A percentile compares a stretch with the other conserved stretches of the same genome.
Evolutionary conservation across 2,797 vertebrate genomes (phyloP).

Genomic region (Enteromius radiatus): DNA sequence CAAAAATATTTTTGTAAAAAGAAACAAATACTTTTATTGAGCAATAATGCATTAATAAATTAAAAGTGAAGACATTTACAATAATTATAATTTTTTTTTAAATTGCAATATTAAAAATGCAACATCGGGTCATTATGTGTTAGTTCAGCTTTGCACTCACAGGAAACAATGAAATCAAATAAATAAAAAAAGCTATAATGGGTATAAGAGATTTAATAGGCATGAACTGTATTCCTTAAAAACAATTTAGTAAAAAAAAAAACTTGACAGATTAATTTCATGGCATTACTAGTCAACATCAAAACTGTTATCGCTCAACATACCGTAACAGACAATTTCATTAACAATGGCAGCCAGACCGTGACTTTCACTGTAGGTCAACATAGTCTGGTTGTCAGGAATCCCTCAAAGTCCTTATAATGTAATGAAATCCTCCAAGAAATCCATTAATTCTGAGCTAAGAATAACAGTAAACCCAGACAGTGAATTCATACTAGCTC

Average conservation of each 20-base stretch:
- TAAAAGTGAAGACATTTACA: not conserved
- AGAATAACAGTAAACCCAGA: not conserved
- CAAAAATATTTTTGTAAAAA: not conserved
- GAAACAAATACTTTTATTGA: not conserved
- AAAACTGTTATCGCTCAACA: slow-evolving; percentile 8
- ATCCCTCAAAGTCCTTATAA: slow-evolving; percentile 11
- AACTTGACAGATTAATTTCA: slow-evolving; percentile 7
- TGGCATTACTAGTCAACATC: not conserved
- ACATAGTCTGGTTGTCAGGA: slow-evolving; percentile 15
- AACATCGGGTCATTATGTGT: too few relatives aligned
- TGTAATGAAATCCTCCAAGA: slow-evolving; percentile 11
- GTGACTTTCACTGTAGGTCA: too few relatives aligned
- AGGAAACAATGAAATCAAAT: not conserved
- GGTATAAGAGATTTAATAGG: not conserved
- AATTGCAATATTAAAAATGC: not conserved
- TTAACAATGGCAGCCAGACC: not conserved
- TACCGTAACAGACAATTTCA: slow-evolving; percentile 7
- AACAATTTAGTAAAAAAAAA: not conserved
- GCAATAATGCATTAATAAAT: not conserved
- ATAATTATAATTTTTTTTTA: too few relatives aligned
- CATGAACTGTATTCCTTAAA: not conserved
- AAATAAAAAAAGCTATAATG: not conserved
- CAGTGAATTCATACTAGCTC: not conserved
- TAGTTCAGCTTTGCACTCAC: not conserved
- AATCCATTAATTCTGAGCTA: slow-evolving; percentile 13